These are phyloP conservation scores for Drosophila demipolita DNA, from an alignment of 2,888 invertebrate genomes.

Conservation along the genomic window DNA sequence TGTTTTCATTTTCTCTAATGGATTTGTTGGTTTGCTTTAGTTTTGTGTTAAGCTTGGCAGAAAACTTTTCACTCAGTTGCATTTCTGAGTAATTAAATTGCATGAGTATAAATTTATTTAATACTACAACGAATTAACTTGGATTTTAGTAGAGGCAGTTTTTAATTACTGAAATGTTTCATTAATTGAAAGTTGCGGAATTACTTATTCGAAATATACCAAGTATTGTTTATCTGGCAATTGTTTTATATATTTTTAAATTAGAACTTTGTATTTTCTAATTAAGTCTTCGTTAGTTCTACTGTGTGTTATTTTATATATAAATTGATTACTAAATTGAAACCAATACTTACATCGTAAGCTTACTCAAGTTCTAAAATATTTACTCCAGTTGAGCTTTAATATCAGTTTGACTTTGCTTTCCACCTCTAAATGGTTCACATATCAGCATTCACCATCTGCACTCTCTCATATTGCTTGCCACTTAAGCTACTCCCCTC, in stretches of 20 bases:
- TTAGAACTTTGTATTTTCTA: background rate
- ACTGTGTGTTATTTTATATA: no score
- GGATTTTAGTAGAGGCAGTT: background rate
- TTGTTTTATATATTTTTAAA: background rate
- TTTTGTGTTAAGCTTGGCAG: background rate
- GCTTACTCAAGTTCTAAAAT: background rate
- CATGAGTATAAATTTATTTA: background rate
- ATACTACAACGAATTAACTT: background rate
- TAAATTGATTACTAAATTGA: background rate
- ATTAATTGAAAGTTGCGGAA: background rate
- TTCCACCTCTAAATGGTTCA: conserved; percentile 5
- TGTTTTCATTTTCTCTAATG: background rate
- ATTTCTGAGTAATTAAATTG: background rate
- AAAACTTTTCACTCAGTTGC: background rate
- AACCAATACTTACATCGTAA: background rate
- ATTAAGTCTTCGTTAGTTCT: background rate
- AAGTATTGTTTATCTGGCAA: background rate
- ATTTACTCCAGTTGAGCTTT: background rate
- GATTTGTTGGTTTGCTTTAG: background rate
- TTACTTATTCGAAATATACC: background rate
- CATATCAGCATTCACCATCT: conserved; percentile 30
- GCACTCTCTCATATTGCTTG: conserved; percentile 37
- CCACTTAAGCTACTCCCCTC: conserved; percentile 30
- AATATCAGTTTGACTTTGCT: background rate
- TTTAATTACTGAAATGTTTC: background rate